Evolutionary conservation across 2,888 invertebrate genomes (phyloP), one percentile per base, ranked within the genome.

Genomic region (Pterostichus madidus): DNA sequence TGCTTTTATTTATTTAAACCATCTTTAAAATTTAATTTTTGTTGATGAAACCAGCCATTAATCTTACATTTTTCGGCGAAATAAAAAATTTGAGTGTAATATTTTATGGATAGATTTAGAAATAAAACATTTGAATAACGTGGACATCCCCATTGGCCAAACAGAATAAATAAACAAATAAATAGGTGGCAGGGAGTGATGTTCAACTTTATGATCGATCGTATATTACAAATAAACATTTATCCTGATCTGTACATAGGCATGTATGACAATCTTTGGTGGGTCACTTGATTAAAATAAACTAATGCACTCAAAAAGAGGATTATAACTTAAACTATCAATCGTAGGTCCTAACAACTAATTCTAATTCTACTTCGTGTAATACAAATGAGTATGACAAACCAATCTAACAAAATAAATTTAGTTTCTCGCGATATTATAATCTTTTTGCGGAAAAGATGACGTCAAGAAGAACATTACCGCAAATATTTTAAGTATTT

Each of bases 201-300:
- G 75, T 75, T 52, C 32, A 52, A 32, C 13, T 52, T 52, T 75
- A 75, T 75, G 75, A 52, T 15, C 44, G 75, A 52, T 15, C 44
- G 46, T 73, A 73, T 73, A 73, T 73, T 73, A 49, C 75, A 52
- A 75, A 75, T 24, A 71, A 49, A 71, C 44, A 71, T 39, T 68
- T 44, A 44, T 71, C 71, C 44, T 71, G 53, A 53, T 44, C 39
- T 44, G 31, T 71, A 71, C 39, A 76, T n/a, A 5, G 17, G 53
- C 75, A 76, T 79, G 79, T 79, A 79, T 79, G 79, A 79, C 81
- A 75, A 75, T 81, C 81, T 81, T 81, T 81, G 81, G 81, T 81
- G 81, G 81, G 81, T 59, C 68, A 53, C 39, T 32, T 80, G 68
- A 59, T 71, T 71, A 64, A 79, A 79, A 79, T 79, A 64, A 79